Base-by-base conservation (phyloP, 2,888 invertebrate genomes). In the Erebia aethiops region DNA sequence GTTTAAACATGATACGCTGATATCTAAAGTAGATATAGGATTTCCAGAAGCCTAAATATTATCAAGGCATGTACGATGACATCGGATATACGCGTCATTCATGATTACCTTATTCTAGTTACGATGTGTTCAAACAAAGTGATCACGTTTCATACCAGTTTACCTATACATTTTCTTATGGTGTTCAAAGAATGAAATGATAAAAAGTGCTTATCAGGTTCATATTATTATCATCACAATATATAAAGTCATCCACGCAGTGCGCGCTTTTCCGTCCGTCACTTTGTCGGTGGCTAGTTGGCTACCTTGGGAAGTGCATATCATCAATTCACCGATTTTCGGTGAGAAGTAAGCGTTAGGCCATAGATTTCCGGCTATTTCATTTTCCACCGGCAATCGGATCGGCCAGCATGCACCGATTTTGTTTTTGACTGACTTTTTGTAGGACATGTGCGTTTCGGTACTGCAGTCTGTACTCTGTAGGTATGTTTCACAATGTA, bases 41-140 rank as follows among this genome's bases (percentile, higher is more conserved):
- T 46, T 62, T 46, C 62, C 46, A 62, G 62, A 49, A 62, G 62
- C 62, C 46, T 62, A 46, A 62, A 62, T 62, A 46, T 18, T 46
- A 62, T 41, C 26, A 60, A 41, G 14, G 10, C 46, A 46, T 49
- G 13, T 21, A 56, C 56, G 13, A 21, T 56, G 46, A 41, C 58
- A 58, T 41, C 41, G 41, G 41, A 60, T 60, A 60, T 26, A 41
- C 16, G 21, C 56, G 21, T 56, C 56, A 21, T 58, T 14, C 58
- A 35, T 58, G 58, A 60, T 16, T 18, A 43, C 35, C n/a, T 26
- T 26, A 26, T 57, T 35, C 57, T 58, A 14, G 8, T 58, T 35
- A 35, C 35, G 58, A n/a, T 58, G 35, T 35, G 35, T n/a, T n/a
- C 8, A 35, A 58, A 58, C 58, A n/a, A 14, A 35, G 60, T 35